Base-by-base conservation (phyloP, 2,888 invertebrate species). In the Acleris cristana region DNA sequence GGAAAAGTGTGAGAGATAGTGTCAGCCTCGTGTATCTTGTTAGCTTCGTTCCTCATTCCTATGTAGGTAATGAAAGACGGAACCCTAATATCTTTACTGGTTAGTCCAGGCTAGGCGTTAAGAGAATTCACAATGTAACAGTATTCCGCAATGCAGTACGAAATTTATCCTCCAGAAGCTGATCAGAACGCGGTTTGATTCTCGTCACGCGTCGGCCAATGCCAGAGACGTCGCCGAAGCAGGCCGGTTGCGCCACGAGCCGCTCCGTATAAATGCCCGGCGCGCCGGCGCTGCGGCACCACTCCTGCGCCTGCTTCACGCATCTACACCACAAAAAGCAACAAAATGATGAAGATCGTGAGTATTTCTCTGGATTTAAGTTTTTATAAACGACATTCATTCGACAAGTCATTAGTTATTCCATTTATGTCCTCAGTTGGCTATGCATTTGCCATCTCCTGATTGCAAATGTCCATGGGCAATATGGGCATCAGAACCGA, bases 291-390 rank as follows among this genome's bases (percentile, higher is more conserved):
- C 69, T 67, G 30, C 72, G 77, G 69, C 73, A 90, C 79, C 80
- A 89, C 80, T 90, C 80, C 80, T 85, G 77, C 82, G 75, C 74
- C 79, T 78, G 71, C 76, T 74, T 69, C 48, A n/a, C 16, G 21
- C 23, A 26, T 44, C 56, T 30, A 44, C 81, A 75, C 78, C 82
- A 74, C 73, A 84, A 65, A 79, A 77, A 71, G 74, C 64, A 79
- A 12, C 82, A 90, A 87, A 81, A 91, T 92, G 90, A 88, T 90
- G 83, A 92, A 92, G 76, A 79, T 89, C 71, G 92, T 92, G 75
- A 91, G 91, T 86, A 73, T 44, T 57, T 34, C 0, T 16, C 30
- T 16, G 34, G 2, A 30, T 18, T 14, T 3, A 54, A 54, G 30
- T n/a, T 16, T 26, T 4, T 30, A 26, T 30, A 8, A 26, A 30